phyloP scores from a whole-genome alignment of 2,113 vertebrate species.

The Saccopteryx bilineata region DNA sequence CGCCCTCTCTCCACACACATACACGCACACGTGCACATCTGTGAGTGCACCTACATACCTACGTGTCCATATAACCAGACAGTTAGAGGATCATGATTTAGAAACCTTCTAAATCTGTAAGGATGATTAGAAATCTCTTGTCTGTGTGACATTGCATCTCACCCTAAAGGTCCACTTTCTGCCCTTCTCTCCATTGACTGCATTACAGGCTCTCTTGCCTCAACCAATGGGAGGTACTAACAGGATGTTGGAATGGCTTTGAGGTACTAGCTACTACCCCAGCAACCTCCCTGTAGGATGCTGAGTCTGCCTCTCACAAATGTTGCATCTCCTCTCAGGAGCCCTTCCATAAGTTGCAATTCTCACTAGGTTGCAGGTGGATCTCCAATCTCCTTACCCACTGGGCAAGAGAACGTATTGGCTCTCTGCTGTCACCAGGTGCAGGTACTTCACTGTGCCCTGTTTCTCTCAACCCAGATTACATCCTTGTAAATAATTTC shows the following conservation, averaged over 20 bases:
- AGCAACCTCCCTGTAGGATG: not conserved
- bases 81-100: not conserved
- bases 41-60: fast-evolving
- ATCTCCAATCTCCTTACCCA: not conserved
- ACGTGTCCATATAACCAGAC: not conserved
- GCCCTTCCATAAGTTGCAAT: not conserved
- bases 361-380: not conserved
- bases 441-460: too few species aligned
- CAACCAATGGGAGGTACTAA: not conserved
- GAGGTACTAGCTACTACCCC: not conserved
- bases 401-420: not conserved
- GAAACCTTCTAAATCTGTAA: not conserved
- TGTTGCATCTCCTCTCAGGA: not conserved
- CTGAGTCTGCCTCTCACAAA: not conserved
- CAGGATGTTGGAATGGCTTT: not conserved
- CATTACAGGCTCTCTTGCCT: not conserved
- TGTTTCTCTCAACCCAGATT: not conserved
- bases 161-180: not conserved
- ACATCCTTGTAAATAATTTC: not conserved
- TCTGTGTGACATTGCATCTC: not conserved
- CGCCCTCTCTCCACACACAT: not conserved
- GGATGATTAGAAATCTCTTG: not conserved
- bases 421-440: not conserved
- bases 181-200: not conserved
- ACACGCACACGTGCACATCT: not conserved